Conservation (phyloP, 1,140 invertebrate genomes). For the Stegodyphus mimosarum region DNA sequence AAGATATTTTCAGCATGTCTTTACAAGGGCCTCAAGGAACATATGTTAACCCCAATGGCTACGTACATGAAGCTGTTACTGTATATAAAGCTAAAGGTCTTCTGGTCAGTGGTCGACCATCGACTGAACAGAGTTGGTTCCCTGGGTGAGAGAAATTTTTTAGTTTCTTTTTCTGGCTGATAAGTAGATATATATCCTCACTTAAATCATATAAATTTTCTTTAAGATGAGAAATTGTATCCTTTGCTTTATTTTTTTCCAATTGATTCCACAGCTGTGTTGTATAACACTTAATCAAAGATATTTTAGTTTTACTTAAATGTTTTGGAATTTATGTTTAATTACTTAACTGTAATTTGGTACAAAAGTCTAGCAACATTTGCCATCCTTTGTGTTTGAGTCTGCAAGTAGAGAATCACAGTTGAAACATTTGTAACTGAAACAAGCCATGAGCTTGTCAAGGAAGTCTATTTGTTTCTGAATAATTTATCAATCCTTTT, state of each 20-base stretch:
- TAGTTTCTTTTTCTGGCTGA: neutral
- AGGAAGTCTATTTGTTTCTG: no score
- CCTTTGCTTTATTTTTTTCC: neutral
- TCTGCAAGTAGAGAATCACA: no score
- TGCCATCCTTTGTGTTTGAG: no score
- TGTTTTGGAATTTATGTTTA: no score
- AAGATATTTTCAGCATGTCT: slow-evolving; percentile 84
- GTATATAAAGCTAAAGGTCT: slow-evolving; percentile 76
- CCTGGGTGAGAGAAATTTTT: slow-evolving; percentile 75
- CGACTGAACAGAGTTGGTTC: slow-evolving; percentile 84
- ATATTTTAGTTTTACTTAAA: no score
- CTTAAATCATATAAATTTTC: neutral
- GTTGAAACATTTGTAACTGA: no score
- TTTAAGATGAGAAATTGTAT: neutral
- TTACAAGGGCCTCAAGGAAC: slow-evolving; percentile 82
- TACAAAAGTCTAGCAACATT: no score
- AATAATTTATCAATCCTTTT: no score
- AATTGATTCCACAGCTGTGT: no score
- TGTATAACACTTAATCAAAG: no score
- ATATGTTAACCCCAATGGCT: slow-evolving; percentile 83
- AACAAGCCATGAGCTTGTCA: no score
- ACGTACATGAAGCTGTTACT: slow-evolving; percentile 85
- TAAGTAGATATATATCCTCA: neutral
- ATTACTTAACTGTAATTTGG: no score
- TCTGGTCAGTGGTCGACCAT: slow-evolving; percentile 72